These are phyloP conservation scores for Malurus melanocephalus DNA, from an alignment of 2,113 vertebrate species.

Conservation along the genomic window DNA sequence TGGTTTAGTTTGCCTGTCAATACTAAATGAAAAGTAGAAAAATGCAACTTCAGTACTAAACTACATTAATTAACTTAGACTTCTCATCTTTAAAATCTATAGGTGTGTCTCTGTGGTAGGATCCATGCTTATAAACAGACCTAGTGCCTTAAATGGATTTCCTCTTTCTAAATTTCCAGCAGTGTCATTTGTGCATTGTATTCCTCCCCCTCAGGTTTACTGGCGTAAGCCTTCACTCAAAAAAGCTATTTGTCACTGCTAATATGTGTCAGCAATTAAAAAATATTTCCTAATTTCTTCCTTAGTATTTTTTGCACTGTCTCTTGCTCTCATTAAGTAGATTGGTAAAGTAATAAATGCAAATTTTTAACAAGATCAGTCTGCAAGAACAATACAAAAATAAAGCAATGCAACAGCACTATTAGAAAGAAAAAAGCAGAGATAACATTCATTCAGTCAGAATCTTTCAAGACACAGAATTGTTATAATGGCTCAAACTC, in stretches of 20 bases:
- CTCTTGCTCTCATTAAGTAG: neutral
- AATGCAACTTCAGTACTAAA: neutral
- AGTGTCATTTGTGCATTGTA: neutral
- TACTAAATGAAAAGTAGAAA: neutral
- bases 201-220: neutral
- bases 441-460: neutral
- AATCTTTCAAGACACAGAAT: neutral
- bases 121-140: neutral
- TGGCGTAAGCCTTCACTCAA: neutral
- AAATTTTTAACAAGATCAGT: neutral
- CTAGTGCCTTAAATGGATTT: neutral
- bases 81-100: neutral
- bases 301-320: neutral
- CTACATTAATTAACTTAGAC: neutral
- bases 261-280: neutral
- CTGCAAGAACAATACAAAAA: neutral
- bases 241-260: neutral
- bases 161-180: neutral
- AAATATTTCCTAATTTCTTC: neutral
- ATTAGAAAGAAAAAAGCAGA: neutral
- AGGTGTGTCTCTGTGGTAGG: neutral
- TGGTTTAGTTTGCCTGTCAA: neutral
- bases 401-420: neutral
- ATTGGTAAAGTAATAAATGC: neutral
- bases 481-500: neutral